phyloP scores from a whole-genome alignment of 2,113 vertebrate species.

The Pomatostomus ruficeps region DNA sequence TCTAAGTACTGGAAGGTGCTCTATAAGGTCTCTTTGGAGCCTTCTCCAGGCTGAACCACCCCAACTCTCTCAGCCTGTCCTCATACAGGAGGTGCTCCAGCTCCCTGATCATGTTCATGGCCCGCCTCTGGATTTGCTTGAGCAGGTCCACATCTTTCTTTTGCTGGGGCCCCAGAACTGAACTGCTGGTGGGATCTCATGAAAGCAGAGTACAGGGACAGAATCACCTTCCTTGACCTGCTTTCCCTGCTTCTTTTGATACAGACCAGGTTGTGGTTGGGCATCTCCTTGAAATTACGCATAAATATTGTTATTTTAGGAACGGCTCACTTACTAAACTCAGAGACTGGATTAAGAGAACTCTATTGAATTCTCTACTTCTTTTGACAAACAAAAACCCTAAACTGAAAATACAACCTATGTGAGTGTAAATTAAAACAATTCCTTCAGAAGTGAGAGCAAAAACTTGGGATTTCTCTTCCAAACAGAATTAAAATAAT shows the following conservation, averaged over 20 bases:
- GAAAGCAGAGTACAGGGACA: neutral
- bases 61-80: neutral
- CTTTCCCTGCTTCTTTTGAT: neutral
- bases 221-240: neutral
- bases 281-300: neutral
- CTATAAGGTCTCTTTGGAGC: rapidly evolving
- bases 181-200: neutral
- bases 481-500: neutral
- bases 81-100: neutral
- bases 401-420: neutral
- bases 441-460: neutral
- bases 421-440: neutral
- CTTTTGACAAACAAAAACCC: neutral
- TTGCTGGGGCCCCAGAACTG: neutral
- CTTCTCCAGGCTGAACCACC: neutral
- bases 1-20: no score
- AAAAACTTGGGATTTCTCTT: neutral
- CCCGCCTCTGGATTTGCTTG: neutral
- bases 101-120: rapidly evolving
- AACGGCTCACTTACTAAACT: neutral
- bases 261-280: neutral
- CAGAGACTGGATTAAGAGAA: neutral
- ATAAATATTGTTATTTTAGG: neutral
- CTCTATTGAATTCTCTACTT: neutral
- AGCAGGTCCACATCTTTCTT: neutral